A percentile compares a stretch with the other conserved stretches of the same genome.
phyloP scores from a whole-genome alignment of 2,888 invertebrate species.

The Dolichopus griseipennis region DNA sequence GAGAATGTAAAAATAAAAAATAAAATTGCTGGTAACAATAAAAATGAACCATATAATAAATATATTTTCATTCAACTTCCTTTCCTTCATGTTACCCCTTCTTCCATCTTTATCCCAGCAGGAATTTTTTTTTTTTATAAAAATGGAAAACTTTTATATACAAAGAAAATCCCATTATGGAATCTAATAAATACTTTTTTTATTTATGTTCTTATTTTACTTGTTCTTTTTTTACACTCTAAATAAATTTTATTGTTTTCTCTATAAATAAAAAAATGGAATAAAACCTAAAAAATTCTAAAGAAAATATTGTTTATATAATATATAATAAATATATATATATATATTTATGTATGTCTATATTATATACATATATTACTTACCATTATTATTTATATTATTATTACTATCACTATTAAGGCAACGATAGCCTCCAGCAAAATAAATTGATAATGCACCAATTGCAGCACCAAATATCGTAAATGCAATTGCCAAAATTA shows the following conservation, averaged over 20 bases:
- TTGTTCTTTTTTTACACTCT: neutral
- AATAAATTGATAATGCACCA: slow-evolving; percentile 41
- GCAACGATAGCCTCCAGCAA: slow-evolving; percentile 35
- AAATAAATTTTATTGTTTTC: slow-evolving; percentile 3
- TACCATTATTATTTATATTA: slow-evolving; percentile 17
- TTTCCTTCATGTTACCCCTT: too few relatives aligned
- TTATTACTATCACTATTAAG: slow-evolving; percentile 24
- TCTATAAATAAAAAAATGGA: neutral
- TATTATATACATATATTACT: slow-evolving; percentile 11
- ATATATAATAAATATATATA: too few relatives aligned
- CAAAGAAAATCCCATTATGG: neutral
- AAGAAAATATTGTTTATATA: too few relatives aligned
- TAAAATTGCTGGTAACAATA: too few relatives aligned
- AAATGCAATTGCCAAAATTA: slow-evolving; percentile 39
- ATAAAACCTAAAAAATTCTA: too few relatives aligned
- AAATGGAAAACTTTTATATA: too few relatives aligned
- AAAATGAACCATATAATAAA: too few relatives aligned
- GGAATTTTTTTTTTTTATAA: too few relatives aligned
- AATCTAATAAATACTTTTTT: slow-evolving; percentile 3
- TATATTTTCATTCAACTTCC: too few relatives aligned
- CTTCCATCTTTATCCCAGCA: too few relatives aligned
- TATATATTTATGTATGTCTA: neutral
- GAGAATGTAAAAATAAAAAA: too few relatives aligned
- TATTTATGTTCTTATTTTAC: neutral
- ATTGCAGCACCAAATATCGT: slow-evolving; percentile 41